Conservation (phyloP, 2,113 vertebrate species). For the Galeopterus variegatus region DNA sequence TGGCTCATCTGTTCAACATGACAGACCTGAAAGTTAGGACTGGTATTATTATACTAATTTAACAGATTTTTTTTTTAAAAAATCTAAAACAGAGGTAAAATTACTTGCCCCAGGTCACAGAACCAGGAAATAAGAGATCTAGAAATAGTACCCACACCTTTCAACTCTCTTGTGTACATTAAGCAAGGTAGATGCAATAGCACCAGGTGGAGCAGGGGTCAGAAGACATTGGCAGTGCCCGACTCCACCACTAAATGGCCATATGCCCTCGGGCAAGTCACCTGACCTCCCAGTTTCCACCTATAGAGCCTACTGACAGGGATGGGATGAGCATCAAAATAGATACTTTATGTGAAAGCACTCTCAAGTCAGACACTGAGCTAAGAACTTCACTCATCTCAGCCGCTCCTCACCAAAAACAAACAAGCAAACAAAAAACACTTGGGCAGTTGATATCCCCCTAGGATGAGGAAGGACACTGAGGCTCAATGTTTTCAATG, state of each 20-base stretch:
- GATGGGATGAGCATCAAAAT: not conserved
- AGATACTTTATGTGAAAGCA: not conserved
- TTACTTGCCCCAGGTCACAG: slow-evolving; percentile 29
- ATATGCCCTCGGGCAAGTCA: not conserved
- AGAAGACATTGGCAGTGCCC: not conserved
- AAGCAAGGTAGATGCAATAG: not conserved
- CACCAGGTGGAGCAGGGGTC: not conserved
- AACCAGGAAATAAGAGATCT: slow-evolving; percentile 49
- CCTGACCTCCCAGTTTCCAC: not conserved
- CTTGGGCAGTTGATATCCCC: not conserved
- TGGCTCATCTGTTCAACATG: slow-evolving; percentile 28
- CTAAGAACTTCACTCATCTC: slow-evolving; percentile 11
- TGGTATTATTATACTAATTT: slow-evolving; percentile 42
- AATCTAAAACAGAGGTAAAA: slow-evolving; percentile 54
- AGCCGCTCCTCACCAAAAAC: not conserved
- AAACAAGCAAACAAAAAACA: not conserved
- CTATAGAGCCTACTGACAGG: not conserved
- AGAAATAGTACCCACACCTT: not conserved
- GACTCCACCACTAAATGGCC: not conserved
- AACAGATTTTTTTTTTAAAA: not conserved
- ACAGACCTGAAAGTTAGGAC: not conserved
- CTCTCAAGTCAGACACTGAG: not conserved
- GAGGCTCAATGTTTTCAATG: not conserved
- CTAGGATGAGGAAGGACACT: not conserved
- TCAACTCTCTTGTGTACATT: not conserved